These are phyloP conservation scores for Centropus bengalensis DNA, from an alignment of 2,113 vertebrate genomes.

Conservation along the genomic window DNA sequence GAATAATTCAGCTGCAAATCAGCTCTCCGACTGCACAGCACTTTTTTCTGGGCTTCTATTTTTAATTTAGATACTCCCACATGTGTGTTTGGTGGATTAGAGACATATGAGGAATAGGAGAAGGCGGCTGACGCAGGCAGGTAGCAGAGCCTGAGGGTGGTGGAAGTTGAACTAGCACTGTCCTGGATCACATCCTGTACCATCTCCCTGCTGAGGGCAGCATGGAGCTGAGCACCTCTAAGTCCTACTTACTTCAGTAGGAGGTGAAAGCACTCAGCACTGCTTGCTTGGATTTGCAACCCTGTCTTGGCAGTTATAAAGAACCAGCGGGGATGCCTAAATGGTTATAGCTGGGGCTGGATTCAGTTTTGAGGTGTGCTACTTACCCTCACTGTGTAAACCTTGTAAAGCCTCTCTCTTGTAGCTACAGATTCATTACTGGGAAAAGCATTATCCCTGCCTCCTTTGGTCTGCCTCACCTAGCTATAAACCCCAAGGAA, in stretches of 20 bases:
- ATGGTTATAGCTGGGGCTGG: rapidly evolving
- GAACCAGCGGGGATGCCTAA: not conserved
- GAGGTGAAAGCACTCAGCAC: not conserved
- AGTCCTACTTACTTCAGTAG: not conserved
- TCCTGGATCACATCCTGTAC: not conserved
- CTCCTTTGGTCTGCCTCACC: not conserved
- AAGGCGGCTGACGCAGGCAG: slow-evolving; percentile 32
- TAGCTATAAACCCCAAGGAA: not conserved
- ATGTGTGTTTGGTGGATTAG: slow-evolving; percentile 26
- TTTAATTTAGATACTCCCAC: slow-evolving; percentile 58
- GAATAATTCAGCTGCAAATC: slow-evolving; percentile 52
- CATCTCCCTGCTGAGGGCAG: not conserved
- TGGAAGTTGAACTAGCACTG: not conserved
- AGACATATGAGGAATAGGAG: slow-evolving; percentile 24
- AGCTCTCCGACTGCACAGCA: not conserved
- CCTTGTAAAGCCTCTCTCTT: not conserved
- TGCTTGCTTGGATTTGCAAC: not conserved
- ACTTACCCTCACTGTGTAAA: not conserved
- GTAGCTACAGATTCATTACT: not conserved
- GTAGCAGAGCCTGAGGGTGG: not conserved
- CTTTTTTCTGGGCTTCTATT: slow-evolving; percentile 34
- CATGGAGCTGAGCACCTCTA: not conserved
- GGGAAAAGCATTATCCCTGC: not conserved
- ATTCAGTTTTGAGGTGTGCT: not conserved
- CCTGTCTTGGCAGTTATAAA: not conserved